Percentiles rank a stretch among this genome's conserved stretches.
Evolutionary conservation across 2,113 vertebrate species (phyloP).

Genomic region (Dipodomys merriami): DNA sequence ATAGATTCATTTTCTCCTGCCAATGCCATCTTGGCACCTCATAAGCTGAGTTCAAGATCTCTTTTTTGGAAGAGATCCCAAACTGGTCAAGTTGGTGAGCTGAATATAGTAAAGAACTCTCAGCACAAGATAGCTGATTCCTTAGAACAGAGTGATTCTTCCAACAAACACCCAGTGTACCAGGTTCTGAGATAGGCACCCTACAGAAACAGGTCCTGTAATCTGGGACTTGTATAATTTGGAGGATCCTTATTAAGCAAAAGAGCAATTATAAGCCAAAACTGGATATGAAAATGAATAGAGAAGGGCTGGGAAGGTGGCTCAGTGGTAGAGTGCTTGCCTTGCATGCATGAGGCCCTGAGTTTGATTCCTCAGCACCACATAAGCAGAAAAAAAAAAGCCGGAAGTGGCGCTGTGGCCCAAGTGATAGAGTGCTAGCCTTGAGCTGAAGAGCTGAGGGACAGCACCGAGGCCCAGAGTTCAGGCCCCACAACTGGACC

Average conservation of each 20-base stretch:
- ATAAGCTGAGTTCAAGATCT: not conserved
- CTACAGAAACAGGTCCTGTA: not conserved
- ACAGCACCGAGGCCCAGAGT: no score
- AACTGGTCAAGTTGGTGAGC: not conserved
- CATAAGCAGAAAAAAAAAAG: no score
- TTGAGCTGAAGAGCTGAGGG: no score
- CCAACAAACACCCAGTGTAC: not conserved
- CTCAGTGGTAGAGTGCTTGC: no score
- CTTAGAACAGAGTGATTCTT: not conserved
- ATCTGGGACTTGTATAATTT: not conserved
- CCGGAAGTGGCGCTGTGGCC: no score
- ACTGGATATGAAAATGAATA: not conserved
- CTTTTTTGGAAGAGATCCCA: not conserved
- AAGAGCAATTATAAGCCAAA: conserved; percentile 3
- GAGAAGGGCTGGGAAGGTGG: not conserved
- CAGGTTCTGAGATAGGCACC: conserved; percentile 12
- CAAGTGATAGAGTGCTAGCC: no score
- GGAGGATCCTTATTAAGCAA: not conserved
- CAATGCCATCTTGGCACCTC: not conserved
- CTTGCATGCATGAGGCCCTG: no score
- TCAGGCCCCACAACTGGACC: no score
- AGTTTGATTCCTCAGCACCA: no score
- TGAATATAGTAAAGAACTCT: not conserved
- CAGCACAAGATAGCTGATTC: not conserved
- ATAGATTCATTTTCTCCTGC: conserved; percentile 25